phyloP scores from a whole-genome alignment of 2,113 vertebrate genomes.

The Merops nubicus region DNA sequence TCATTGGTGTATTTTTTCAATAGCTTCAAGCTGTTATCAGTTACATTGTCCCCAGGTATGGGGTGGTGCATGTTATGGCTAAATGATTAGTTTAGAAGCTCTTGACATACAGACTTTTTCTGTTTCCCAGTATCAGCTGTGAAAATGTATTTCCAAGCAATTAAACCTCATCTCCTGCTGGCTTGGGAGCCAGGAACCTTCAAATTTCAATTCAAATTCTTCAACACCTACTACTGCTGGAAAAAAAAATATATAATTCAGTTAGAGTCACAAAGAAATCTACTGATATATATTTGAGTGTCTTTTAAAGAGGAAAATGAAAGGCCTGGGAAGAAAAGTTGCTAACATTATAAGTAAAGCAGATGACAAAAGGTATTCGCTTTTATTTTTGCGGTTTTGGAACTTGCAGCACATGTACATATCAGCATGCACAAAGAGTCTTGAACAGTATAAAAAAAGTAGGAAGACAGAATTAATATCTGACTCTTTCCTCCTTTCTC shows the following conservation, averaged over 20 bases:
- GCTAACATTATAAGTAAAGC: conserved; percentile 58
- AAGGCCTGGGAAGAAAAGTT: conserved; percentile 7
- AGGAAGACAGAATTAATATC: not conserved
- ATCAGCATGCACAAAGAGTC: not conserved
- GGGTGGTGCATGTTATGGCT: conserved; percentile 69
- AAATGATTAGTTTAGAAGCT: conserved; percentile 77
- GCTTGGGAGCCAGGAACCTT: conserved; percentile 74
- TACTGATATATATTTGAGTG: conserved; percentile 70
- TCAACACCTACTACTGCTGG: conserved; percentile 70
- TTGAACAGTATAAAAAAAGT: not conserved
- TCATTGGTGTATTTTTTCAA: conserved; percentile 67
- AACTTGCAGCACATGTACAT: conserved; percentile 13
- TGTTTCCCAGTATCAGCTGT: conserved; percentile 75
- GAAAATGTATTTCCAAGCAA: conserved; percentile 83
- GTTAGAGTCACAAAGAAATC: conserved; percentile 75
- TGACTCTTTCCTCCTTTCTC: not conserved
- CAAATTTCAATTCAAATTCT: conserved; percentile 80
- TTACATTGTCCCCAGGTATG: conserved; percentile 71
- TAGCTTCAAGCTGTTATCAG: conserved; percentile 77
- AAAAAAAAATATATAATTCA: conserved; percentile 50
- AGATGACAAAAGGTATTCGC: conserved; percentile 36
- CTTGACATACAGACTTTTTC: conserved; percentile 76
- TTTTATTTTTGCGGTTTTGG: conserved; percentile 25
- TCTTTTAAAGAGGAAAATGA: conserved; percentile 48
- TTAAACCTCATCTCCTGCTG: conserved; percentile 80